Evolutionary conservation across 2,888 invertebrate genomes (phyloP).

Genomic region (Chymomyza procnemis): DNA sequence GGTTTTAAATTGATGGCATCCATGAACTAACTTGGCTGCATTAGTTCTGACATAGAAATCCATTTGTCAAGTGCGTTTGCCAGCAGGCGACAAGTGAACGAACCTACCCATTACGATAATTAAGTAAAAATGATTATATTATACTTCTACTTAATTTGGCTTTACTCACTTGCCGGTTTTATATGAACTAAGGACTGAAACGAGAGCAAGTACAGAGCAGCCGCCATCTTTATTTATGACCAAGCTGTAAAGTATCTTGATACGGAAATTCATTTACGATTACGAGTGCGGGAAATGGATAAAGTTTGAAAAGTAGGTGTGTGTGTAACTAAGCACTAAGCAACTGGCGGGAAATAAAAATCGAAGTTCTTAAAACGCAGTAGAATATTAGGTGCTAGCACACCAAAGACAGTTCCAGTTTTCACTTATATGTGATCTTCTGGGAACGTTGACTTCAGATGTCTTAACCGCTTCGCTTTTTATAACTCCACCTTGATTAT

Average conservation of each 20-base stretch:
- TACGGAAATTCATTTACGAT: neutral
- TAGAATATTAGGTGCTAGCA: too few relatives aligned
- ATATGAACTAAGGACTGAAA: neutral
- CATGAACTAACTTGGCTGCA: constrained; percentile 18
- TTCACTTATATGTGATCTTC: too few relatives aligned
- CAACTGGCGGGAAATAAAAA: too few relatives aligned
- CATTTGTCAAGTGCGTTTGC: constrained; percentile 7
- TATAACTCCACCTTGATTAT: too few relatives aligned
- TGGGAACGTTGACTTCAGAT: too few relatives aligned
- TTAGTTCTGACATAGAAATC: constrained; percentile 9
- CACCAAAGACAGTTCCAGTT: too few relatives aligned
- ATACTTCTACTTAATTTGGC: constrained; percentile 6
- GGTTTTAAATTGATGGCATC: constrained; percentile 8
- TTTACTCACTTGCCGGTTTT: neutral
- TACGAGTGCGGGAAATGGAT: too few relatives aligned
- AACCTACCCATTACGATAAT: constrained; percentile 8
- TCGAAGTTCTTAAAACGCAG: too few relatives aligned
- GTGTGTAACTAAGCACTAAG: too few relatives aligned
- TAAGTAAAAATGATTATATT: constrained; percentile 20
- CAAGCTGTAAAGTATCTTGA: neutral
- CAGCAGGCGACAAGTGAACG: neutral
- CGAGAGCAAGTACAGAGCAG: neutral
- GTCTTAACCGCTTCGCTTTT: too few relatives aligned
- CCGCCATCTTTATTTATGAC: neutral
- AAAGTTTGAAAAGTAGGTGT: too few relatives aligned